Evolutionary conservation across 2,113 vertebrate species (phyloP).

Genomic region (Shinisaurus crocodilurus): DNA sequence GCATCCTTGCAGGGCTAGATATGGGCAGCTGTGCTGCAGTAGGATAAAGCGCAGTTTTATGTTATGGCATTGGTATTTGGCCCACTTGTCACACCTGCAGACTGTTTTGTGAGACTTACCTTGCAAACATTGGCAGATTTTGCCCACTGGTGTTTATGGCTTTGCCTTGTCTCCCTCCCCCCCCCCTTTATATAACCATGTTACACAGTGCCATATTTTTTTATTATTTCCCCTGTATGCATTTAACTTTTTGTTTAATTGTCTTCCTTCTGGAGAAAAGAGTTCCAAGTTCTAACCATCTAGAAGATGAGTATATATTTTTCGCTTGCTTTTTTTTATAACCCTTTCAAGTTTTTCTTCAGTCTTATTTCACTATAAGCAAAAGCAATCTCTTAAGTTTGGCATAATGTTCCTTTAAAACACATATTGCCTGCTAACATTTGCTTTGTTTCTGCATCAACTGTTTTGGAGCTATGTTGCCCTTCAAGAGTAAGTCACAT

Average conservation of each 20-base stretch:
- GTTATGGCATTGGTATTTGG: not conserved
- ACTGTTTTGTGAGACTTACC: not conserved
- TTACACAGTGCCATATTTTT: conserved; percentile 16
- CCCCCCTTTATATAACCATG: not conserved
- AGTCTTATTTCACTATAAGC: accelerated
- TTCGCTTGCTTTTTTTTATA: not conserved
- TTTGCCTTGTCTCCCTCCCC: not conserved
- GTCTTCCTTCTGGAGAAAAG: not conserved
- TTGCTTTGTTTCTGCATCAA: conserved; percentile 68
- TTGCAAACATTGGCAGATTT: not conserved
- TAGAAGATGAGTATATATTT: not conserved
- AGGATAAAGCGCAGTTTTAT: not conserved
- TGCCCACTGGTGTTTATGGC: not conserved
- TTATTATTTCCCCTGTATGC: not conserved
- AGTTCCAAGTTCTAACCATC: not conserved
- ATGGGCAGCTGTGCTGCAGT: not conserved
- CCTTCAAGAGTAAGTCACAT: conserved; percentile 72
- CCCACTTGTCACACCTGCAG: too few relatives aligned
- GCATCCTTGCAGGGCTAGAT: not conserved
- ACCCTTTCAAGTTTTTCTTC: conserved; percentile 9
- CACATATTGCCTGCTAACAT: conserved; percentile 40
- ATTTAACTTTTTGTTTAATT: conserved; percentile 5
- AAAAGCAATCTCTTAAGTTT: conserved; percentile 15
- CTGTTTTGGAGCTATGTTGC: conserved; percentile 73
- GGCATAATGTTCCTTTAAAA: conserved; percentile 15